phyloP scores from a whole-genome alignment of 1,140 invertebrate genomes.

The Drusus annulatus region DNA sequence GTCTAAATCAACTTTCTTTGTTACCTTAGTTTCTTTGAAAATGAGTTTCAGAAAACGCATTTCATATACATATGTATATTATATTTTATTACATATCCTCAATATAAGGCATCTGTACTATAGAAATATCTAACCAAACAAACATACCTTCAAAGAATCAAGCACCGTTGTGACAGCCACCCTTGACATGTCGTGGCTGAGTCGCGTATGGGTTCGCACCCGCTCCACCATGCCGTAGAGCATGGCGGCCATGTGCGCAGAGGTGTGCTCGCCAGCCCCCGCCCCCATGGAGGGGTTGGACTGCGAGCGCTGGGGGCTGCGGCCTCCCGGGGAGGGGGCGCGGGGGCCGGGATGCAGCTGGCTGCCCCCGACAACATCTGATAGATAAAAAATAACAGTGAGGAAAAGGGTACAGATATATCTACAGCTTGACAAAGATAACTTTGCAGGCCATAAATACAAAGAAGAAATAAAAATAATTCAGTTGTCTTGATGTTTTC shows the following conservation, averaged over 20 bases:
- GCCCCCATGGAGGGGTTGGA: conserved; percentile 64
- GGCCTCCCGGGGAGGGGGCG: conserved; percentile 47
- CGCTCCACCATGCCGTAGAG: conserved; percentile 84
- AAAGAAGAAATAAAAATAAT: no score
- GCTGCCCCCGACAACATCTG: conserved; percentile 25
- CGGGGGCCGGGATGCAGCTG: conserved; percentile 61
- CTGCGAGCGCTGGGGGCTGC: conserved; percentile 64
- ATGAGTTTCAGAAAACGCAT: no score
- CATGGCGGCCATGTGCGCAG: conserved; percentile 58
- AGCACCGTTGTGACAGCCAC: conserved; percentile 87
- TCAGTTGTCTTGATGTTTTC: no score
- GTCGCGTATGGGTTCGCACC: conserved; percentile 85
- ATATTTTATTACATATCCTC: no score
- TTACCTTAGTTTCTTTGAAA: no score
- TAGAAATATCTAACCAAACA: background rate
- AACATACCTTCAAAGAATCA: conserved; percentile 71
- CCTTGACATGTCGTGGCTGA: conserved; percentile 90
- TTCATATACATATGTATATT: no score
- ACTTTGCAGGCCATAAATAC: no score
- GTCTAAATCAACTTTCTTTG: no score
- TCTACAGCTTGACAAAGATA: no score
- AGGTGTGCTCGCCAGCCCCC: conserved; percentile 59
- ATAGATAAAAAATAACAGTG: no score
- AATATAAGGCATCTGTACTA: no score
- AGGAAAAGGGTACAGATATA: no score